phyloP scores from a whole-genome alignment of 2,888 invertebrate species.

The Rhagophthalmus giganteus region DNA sequence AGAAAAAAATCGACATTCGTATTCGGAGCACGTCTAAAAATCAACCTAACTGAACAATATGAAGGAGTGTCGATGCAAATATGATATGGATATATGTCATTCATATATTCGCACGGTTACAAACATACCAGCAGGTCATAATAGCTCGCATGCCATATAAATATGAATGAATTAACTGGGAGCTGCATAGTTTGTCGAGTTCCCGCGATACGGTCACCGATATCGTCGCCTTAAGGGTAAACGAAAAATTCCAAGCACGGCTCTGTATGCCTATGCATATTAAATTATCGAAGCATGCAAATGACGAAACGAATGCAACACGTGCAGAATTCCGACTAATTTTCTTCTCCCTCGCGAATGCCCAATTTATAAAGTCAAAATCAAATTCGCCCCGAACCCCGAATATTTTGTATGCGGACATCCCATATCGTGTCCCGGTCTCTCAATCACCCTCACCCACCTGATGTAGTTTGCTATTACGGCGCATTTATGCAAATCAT shows the following conservation, averaged over 20 bases:
- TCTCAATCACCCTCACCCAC: constrained; percentile 52
- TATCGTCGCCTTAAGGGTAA: constrained; percentile 19
- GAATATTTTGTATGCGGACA: constrained; percentile 42
- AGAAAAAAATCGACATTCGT: constrained; percentile 11
- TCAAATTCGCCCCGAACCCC: constrained; percentile 17
- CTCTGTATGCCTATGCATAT: constrained; percentile 19
- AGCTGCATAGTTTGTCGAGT: constrained; percentile 26
- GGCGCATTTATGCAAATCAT: constrained; percentile 51
- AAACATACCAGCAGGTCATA: constrained; percentile 30
- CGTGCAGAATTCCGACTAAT: constrained; percentile 19
- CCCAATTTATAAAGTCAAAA: constrained; percentile 6
- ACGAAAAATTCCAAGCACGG: constrained; percentile 20
- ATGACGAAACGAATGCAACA: too few species aligned
- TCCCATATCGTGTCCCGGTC: constrained; percentile 53
- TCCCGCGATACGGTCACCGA: constrained; percentile 31
- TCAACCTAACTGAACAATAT: constrained; percentile 30
- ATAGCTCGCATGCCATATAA: constrained; percentile 29
- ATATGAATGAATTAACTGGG: constrained; percentile 41
- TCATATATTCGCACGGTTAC: constrained; percentile 37
- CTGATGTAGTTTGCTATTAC: constrained; percentile 51
- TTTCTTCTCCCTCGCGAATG: constrained; percentile 10
- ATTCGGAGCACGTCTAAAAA: constrained; percentile 18
- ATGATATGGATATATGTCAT: constrained; percentile 33
- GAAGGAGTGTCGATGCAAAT: constrained; percentile 34
- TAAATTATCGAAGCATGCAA: constrained; percentile 17